These are phyloP conservation scores for Tetropium fuscum DNA, from an alignment of 2,888 invertebrate genomes.

Conservation along the genomic window DNA sequence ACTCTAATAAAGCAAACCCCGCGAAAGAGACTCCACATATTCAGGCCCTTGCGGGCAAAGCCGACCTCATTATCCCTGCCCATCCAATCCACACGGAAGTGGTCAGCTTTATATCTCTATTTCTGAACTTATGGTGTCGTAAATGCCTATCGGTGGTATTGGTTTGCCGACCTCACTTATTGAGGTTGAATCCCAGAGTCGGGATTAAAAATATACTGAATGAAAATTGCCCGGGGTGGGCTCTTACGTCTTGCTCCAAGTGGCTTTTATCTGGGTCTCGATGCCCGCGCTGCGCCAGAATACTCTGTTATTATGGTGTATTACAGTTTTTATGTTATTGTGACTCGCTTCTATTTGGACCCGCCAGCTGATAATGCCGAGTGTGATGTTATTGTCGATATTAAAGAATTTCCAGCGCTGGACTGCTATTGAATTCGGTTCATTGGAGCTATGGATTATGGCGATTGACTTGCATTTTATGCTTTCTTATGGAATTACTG, in stretches of 20 bases:
- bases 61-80: conserved; percentile 8
- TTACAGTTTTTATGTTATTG: conserved; percentile 21
- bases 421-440: conserved; percentile 1
- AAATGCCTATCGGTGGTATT: conserved; percentile 27
- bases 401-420: neutral
- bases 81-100: conserved; percentile 22
- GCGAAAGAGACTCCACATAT: neutral
- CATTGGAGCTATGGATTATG: neutral
- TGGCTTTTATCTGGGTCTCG: conserved; percentile 11
- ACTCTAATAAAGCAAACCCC: neutral
- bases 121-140: conserved; percentile 27
- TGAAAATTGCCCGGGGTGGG: conserved; percentile 10
- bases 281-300: conserved; percentile 1
- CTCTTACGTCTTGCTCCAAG: conserved; percentile 4
- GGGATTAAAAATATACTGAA: conserved; percentile 25
- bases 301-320: conserved; percentile 18
- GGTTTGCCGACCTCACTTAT: conserved; percentile 26
- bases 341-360: conserved; percentile 7
- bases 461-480: too few species aligned
- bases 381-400: conserved; percentile 9
- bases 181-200: conserved; percentile 17
- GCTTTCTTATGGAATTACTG: too few species aligned
- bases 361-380: conserved; percentile 2
- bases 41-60: neutral
- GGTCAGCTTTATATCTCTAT: conserved; percentile 26